These are phyloP conservation scores for Atherinosoma microstoma DNA, from an alignment of 2,797 vertebrate genomes.

Conservation along the genomic window DNA sequence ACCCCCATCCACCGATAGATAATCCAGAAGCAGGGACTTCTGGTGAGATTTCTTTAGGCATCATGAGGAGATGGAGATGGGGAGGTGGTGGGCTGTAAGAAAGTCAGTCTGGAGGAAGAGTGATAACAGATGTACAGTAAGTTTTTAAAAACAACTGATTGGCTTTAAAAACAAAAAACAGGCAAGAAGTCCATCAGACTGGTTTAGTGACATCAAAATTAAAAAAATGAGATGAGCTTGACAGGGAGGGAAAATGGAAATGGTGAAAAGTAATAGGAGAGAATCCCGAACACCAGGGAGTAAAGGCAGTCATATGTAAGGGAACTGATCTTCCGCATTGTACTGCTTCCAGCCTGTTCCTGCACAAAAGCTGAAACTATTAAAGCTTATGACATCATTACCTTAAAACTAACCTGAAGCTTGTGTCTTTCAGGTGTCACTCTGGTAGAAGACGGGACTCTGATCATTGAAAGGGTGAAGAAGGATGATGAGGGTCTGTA, in stretches of 20 bases:
- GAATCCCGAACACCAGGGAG: not conserved
- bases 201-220: not conserved
- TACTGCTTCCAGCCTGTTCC: not conserved
- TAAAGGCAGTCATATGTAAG: not conserved
- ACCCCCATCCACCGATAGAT: no score
- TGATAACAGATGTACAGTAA: not conserved
- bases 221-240: not conserved
- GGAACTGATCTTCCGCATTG: not conserved
- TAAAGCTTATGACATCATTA: not conserved
- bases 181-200: not conserved
- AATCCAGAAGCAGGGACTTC: not conserved
- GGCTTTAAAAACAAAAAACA: not conserved
- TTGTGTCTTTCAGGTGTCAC: constrained; percentile 85
- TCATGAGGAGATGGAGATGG: not conserved
- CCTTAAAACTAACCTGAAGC: constrained; percentile 10
- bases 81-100: not conserved
- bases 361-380: constrained; percentile 8
- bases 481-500: constrained; percentile 94
- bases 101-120: no score
- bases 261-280: not conserved
- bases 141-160: not conserved
- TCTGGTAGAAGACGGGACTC: constrained; percentile 79
- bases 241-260: not conserved
- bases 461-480: constrained; percentile 91
- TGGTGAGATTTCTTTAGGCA: not conserved